Percentiles rank a stretch among this genome's conserved stretches.
These are phyloP conservation scores for Papilio demoleus DNA, from an alignment of 2,888 invertebrate species.

Conservation along the genomic window DNA sequence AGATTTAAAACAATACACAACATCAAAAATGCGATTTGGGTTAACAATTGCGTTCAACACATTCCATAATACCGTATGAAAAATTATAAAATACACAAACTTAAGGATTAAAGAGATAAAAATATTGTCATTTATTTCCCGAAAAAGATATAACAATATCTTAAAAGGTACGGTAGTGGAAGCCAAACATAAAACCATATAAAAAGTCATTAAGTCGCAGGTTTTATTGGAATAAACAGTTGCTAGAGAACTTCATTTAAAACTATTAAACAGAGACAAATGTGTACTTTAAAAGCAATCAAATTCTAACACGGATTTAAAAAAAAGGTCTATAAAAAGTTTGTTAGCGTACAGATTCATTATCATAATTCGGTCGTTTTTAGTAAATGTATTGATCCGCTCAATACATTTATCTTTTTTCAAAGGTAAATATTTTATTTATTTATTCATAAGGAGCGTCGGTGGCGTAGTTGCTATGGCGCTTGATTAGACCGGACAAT, in stretches of 20 bases:
- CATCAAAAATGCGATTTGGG: too few species aligned
- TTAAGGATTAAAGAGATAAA: too few species aligned
- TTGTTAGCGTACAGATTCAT: slow-evolving; percentile 18
- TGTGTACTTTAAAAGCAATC: slow-evolving; percentile 28
- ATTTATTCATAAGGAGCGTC: too few species aligned
- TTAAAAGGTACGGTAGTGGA: neutral
- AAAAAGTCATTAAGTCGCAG: neutral
- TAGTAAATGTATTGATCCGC: slow-evolving; percentile 14
- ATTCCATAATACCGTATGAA: too few species aligned
- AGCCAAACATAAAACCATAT: neutral
- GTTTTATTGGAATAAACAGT: neutral
- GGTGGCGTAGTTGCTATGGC: too few species aligned
- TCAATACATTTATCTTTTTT: neutral
- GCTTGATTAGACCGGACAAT: too few species aligned
- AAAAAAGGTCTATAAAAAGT: neutral
- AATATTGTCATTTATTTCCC: too few species aligned
- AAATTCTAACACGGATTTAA: slow-evolving; percentile 19
- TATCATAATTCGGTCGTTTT: slow-evolving; percentile 26
- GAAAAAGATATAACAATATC: neutral
- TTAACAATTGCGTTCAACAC: too few species aligned
- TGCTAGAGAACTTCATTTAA: neutral
- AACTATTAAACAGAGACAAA: neutral
- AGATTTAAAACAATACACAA: too few species aligned
- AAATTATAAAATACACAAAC: too few species aligned
- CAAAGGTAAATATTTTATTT: neutral